phyloP scores from a whole-genome alignment of 2,113 vertebrate species.

The Maccullochella peelii region DNA sequence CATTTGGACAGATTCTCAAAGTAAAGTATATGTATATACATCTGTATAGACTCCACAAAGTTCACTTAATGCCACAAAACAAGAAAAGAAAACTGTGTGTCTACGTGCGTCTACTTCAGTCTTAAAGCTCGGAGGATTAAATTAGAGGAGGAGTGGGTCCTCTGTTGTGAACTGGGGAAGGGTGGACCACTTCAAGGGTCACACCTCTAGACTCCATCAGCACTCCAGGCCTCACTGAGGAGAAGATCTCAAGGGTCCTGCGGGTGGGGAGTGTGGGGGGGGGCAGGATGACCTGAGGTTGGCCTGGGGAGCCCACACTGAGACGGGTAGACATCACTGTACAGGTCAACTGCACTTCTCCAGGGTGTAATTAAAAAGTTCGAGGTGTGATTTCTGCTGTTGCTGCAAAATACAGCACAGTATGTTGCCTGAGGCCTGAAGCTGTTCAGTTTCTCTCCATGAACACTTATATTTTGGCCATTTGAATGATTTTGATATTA shows the following conservation, averaged over 20 bases:
- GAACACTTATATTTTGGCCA: constrained; percentile 8
- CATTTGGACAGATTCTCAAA: background rate
- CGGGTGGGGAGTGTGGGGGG: background rate
- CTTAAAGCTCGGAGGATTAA: constrained; percentile 79
- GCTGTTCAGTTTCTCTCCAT: constrained; percentile 10
- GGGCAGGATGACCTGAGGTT: constrained; percentile 58
- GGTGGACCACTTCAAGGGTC: constrained; percentile 61
- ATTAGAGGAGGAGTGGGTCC: constrained; percentile 70
- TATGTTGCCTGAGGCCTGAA: constrained; percentile 24
- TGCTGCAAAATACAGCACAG: constrained; percentile 52
- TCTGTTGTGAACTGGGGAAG: constrained; percentile 50
- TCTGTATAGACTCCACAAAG: background rate
- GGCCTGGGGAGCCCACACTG: constrained; percentile 50
- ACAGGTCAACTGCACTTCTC: constrained; percentile 70
- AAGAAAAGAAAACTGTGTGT: background rate
- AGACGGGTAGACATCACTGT: constrained; percentile 48
- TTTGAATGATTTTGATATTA: constrained; percentile 8
- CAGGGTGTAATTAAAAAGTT: constrained; percentile 78
- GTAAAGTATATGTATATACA: background rate
- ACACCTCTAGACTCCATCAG: constrained; percentile 57
- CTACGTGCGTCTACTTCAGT: constrained; percentile 13
- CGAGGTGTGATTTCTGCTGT: constrained; percentile 65
- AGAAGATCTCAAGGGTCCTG: constrained; percentile 48
- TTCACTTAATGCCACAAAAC: background rate
- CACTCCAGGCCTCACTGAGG: constrained; percentile 55